These are phyloP conservation scores for Macropis europaea DNA, from an alignment of 2,888 invertebrate species.

Conservation along the genomic window DNA sequence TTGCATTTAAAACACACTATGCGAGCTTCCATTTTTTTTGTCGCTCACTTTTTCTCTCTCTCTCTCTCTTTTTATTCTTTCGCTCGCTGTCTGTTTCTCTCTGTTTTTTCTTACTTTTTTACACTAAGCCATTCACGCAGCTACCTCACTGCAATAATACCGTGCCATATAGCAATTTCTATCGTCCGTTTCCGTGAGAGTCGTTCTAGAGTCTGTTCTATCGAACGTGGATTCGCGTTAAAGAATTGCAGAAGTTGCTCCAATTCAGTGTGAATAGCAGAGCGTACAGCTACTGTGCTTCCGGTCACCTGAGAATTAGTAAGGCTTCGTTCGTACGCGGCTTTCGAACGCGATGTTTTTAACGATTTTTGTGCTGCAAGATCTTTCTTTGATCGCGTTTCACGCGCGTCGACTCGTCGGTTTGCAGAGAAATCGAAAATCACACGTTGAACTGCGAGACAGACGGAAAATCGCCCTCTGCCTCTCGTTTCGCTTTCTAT, in stretches of 20 bases:
- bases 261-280: neutral
- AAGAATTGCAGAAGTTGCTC: no score
- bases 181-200: slow-evolving; percentile 3
- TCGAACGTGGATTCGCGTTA: no score
- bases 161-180: slow-evolving; percentile 9
- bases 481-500: neutral
- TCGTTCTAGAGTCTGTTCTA: neutral
- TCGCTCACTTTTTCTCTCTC: slow-evolving; percentile 5
- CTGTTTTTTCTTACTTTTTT: slow-evolving; percentile 14
- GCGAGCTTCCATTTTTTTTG: slow-evolving; percentile 45
- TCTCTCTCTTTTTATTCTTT: slow-evolving; percentile 29
- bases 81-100: slow-evolving; percentile 3
- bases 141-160: slow-evolving; percentile 26
- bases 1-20: slow-evolving; percentile 54
- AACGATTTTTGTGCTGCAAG: slow-evolving; percentile 25
- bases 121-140: slow-evolving; percentile 16
- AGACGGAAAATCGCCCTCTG: neutral
- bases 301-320: neutral
- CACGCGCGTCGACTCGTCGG: neutral
- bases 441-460: no score
- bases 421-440: neutral
- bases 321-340: neutral
- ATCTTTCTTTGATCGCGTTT: slow-evolving; percentile 46
- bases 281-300: slow-evolving; percentile 11
- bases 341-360: slow-evolving; percentile 4